Conservation (phyloP, 2,113 vertebrate species). For the Apus apus region DNA sequence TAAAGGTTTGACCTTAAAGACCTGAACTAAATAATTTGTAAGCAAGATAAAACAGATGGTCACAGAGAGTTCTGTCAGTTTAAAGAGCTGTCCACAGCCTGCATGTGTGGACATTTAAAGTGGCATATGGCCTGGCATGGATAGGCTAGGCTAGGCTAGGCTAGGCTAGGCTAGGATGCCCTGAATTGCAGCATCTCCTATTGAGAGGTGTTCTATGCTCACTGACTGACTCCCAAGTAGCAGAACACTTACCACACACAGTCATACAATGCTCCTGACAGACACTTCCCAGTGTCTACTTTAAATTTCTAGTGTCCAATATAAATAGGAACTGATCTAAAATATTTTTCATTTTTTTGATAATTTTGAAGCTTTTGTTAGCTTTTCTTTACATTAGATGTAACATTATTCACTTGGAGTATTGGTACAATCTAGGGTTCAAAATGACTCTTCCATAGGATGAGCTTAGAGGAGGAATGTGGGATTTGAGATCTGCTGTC, state of each 20-base stretch:
- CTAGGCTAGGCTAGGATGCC: not conserved
- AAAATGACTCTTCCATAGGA: not conserved
- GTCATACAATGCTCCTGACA: not conserved
- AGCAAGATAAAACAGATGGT: not conserved
- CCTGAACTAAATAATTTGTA: not conserved
- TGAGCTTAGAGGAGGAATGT: not conserved
- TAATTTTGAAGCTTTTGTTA: not conserved
- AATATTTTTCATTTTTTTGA: not conserved
- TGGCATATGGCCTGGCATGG: not conserved
- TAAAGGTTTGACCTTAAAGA: not conserved
- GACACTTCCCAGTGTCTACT: not conserved
- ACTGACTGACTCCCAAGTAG: not conserved
- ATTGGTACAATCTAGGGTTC: not conserved
- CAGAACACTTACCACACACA: not conserved
- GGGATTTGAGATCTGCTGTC: not conserved
- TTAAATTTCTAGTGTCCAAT: not conserved
- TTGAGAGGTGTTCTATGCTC: not conserved
- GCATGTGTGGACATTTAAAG: not conserved
- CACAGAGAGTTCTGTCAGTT: not conserved
- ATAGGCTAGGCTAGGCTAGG: not conserved
- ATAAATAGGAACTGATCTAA: not conserved
- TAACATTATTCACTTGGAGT: not conserved
- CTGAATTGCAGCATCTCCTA: not conserved
- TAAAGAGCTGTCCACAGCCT: not conserved
- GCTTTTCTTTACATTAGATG: not conserved